Evolutionary conservation across 2,888 invertebrate species (phyloP), one percentile per base, ranked within the genome.

Genomic region (Drosophila subsilvestris): DNA sequence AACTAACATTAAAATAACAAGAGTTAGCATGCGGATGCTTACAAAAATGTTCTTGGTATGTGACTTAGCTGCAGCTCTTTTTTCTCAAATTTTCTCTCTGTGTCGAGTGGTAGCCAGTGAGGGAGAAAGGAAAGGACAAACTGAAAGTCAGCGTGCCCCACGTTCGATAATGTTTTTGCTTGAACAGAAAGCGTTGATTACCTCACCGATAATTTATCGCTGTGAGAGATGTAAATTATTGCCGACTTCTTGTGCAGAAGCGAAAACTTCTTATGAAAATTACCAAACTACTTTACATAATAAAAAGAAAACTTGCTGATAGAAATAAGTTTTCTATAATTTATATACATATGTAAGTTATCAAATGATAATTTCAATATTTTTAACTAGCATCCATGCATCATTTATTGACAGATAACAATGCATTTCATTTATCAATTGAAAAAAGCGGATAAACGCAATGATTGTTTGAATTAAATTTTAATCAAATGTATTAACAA

Each of bases 171-270:
- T 7, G 37, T 37, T 37, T 37, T 37, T 37, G 37, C 37, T 37
- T 37, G n/a, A 14, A 37, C 14, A 37, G 37, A 37, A 37, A 37
- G 37, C 37, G 37, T 37, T 37, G 37, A 37, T 37, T 37, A 37
- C 37, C 37, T 37, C 37, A 37, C 37, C 37, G 37, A 37, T 37
- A 37, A 37, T n/a, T 37, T 37, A 37, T 37, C 37, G 37, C 37
- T n/a, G 7, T 7, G 37, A n/a, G n/a, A 2, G 37, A 7, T 37
- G n/a, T 37, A 37, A 37, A 37, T 37, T 37, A 37, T 37, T 37
- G 37, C n/a, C 2, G 37, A 14, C 37, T 14, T 37, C 37, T 7
- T 37, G 0, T 7, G n/a, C n/a, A 37, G 14, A 14, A 7, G 37
- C 14, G 14, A 37, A 14, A 37, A 37, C 14, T 37, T n/a, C 37